Evolutionary conservation across 2,797 vertebrate genomes (phyloP).

Genomic region (Fistularia tabacaria): DNA sequence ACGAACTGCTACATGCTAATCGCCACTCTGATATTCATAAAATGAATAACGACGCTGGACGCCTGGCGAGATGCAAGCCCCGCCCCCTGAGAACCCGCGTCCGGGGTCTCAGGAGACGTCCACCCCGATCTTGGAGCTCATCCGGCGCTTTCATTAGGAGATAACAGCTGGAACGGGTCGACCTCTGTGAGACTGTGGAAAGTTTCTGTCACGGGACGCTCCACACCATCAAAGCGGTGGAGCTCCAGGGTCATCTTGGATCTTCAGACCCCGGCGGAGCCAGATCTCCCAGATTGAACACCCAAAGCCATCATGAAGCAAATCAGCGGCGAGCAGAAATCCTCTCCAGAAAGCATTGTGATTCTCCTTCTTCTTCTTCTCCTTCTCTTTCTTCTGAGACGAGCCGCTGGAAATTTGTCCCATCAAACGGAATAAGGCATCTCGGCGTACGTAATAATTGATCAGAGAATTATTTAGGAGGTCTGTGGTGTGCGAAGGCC

Average conservation of each 20-base stretch:
- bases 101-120: no score
- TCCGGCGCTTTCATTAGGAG: no score
- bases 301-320: constrained; percentile 22
- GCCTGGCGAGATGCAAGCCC: no score
- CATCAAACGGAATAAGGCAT: constrained; percentile 61
- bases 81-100: no score
- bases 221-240: constrained; percentile 48
- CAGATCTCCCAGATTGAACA: not conserved
- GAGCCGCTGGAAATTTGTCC: constrained; percentile 24
- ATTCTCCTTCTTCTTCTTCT: constrained; percentile 25
- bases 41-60: no score
- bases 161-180: no score
- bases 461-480: constrained; percentile 63
- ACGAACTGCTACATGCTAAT: no score
- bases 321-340: constrained; percentile 12
- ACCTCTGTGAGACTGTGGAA: no score
- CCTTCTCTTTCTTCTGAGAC: constrained; percentile 17
- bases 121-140: no score
- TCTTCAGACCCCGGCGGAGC: constrained; percentile 13
- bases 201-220: constrained; percentile 21
- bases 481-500: constrained; percentile 28
- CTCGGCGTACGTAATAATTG: constrained; percentile 58
- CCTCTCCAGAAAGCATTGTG: constrained; percentile 37
- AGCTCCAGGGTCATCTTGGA: constrained; percentile 18
- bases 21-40: no score